Evolutionary conservation across 2,113 vertebrate species (phyloP).

Genomic region (Antidorcas marsupialis): DNA sequence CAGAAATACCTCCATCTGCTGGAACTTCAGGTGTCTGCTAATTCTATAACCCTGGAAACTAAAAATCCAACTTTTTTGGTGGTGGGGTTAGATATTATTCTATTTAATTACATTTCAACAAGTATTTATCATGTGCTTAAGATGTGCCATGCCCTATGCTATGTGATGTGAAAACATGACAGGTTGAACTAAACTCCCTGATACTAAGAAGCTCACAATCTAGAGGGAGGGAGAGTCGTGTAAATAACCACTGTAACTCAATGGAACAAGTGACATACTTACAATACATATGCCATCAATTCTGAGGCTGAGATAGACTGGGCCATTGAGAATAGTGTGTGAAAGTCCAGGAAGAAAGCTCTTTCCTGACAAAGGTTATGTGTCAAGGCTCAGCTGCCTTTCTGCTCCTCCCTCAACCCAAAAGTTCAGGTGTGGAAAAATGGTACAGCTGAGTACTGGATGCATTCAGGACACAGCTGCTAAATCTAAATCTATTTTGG

Average conservation of each 20-base stretch:
- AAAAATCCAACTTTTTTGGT: not conserved
- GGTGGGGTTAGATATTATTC: not conserved
- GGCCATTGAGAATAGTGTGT: not conserved
- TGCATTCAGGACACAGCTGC: not conserved
- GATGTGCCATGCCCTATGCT: not conserved
- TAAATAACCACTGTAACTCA: not conserved
- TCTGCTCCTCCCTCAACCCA: not conserved
- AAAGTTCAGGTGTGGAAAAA: constrained; percentile 42
- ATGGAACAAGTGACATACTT: not conserved
- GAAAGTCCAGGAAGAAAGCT: not conserved
- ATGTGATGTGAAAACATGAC: not conserved
- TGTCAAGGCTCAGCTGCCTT: constrained; percentile 16
- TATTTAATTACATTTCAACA: constrained; percentile 4
- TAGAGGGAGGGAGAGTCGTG: not conserved
- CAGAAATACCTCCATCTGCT: not conserved
- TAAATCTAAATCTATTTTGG: constrained; percentile 49
- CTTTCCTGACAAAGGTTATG: constrained; percentile 6
- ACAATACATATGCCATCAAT: not conserved
- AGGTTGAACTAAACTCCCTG: not conserved
- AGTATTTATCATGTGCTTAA: not conserved
- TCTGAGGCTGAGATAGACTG: not conserved
- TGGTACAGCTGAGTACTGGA: not conserved
- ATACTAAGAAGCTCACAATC: not conserved
- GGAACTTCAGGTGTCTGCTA: not conserved
- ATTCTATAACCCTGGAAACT: not conserved